phyloP scores from a whole-genome alignment of 2,797 vertebrate species.

The Salarias fasciatus region DNA sequence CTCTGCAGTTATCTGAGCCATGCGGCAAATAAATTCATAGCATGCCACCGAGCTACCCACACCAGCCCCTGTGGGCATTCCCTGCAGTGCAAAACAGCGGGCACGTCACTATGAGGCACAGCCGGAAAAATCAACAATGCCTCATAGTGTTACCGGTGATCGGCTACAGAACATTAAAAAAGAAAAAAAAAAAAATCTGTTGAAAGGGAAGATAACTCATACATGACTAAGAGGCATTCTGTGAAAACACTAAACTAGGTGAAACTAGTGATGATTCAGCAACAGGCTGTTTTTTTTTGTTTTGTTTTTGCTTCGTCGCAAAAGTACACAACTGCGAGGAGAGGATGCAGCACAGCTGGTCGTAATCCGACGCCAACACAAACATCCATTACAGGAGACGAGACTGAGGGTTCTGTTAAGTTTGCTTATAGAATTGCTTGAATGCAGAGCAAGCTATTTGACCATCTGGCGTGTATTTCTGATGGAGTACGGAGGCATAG shows the following conservation, averaged over 20 bases:
- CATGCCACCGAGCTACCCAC: conserved; percentile 75
- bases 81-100: conserved; percentile 61
- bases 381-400: background rate
- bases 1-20: conserved; percentile 67
- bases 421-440: background rate
- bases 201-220: conserved; percentile 4
- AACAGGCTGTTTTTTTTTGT: conserved; percentile 2
- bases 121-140: conserved; percentile 51
- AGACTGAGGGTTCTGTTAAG: background rate
- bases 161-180: no score
- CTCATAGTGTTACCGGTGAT: conserved; percentile 43
- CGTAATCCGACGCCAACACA: conserved; percentile 9
- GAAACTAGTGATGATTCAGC: conserved; percentile 36
- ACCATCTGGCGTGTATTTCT: background rate
- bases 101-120: conserved; percentile 39
- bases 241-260: background rate
- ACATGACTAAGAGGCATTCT: background rate
- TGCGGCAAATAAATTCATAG: conserved; percentile 73
- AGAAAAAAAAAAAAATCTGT: conserved; percentile 3
- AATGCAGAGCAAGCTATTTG: background rate
- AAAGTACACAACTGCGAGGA: conserved; percentile 1
- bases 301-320: conserved; percentile 3
- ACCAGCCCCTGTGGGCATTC: conserved; percentile 67
- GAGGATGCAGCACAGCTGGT: background rate
- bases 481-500: background rate